These are phyloP conservation scores for Microctonus brassicae DNA, from an alignment of 2,888 invertebrate species.

Conservation along the genomic window DNA sequence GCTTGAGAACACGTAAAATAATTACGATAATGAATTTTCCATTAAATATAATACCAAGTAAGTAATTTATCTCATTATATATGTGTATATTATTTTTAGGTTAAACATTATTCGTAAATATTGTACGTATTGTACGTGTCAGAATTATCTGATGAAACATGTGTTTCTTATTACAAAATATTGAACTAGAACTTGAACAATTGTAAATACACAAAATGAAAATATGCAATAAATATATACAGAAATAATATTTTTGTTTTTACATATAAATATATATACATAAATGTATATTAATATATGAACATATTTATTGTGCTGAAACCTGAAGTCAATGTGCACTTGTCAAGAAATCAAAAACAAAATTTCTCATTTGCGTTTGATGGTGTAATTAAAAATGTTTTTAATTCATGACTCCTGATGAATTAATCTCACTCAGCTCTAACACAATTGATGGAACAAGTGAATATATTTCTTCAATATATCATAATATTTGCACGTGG, in stretches of 20 bases:
- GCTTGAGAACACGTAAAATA: slow-evolving; percentile 2
- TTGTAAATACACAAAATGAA: background rate
- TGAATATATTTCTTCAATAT: slow-evolving; percentile 39
- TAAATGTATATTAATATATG: too few species aligned
- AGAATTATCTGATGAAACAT: background rate
- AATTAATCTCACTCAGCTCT: background rate
- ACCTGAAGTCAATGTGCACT: background rate
- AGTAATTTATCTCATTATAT: slow-evolving; percentile 19
- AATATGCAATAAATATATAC: too few species aligned
- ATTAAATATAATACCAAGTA: slow-evolving; percentile 1
- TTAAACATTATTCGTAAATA: background rate
- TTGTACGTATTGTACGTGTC: background rate
- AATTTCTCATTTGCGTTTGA: background rate
- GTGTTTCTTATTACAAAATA: background rate
- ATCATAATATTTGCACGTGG: slow-evolving; percentile 37
- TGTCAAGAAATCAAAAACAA: background rate
- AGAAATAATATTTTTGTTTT: too few species aligned
- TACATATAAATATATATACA: too few species aligned
- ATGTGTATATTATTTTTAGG: slow-evolving; percentile 4
- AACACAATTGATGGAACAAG: background rate
- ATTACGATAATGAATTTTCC: slow-evolving; percentile 39
- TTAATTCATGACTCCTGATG: background rate
- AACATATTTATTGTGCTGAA: too few species aligned
- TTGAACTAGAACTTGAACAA: background rate
- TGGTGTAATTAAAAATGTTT: background rate